Conservation (phyloP, 2,888 invertebrate species). For the Catocala sponsa region DNA sequence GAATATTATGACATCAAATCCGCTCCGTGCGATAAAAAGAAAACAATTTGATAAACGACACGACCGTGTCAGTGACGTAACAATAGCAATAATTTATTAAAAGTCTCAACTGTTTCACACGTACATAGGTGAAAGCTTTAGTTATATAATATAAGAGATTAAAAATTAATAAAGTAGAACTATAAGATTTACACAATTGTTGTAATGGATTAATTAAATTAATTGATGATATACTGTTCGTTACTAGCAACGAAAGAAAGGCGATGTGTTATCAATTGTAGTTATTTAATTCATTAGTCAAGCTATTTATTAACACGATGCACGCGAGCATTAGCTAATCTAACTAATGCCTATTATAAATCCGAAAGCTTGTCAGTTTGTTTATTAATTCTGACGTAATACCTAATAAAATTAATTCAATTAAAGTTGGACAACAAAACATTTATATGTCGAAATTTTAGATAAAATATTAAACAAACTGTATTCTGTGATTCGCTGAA, state of each 20-base stretch:
- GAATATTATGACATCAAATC: constrained; percentile 29
- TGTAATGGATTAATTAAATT: constrained; percentile 38
- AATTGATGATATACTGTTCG: neutral
- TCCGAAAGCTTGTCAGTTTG: neutral
- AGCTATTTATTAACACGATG: neutral
- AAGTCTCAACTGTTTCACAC: constrained; percentile 42
- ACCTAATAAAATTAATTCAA: neutral
- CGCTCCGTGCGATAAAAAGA: constrained; percentile 25
- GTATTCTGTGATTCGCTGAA: too few species aligned
- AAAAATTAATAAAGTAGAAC: constrained; percentile 30
- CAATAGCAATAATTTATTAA: constrained; percentile 43
- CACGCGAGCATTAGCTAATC: neutral
- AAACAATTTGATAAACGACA: constrained; percentile 31
- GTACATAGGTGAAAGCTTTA: constrained; percentile 46
- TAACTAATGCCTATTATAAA: constrained; percentile 1
- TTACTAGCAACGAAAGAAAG: neutral
- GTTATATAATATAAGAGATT: constrained; percentile 46
- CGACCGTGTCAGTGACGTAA: constrained; percentile 37
- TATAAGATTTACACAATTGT: constrained; percentile 41
- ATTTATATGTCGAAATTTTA: too few species aligned
- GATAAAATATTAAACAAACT: too few species aligned
- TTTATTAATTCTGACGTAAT: neutral
- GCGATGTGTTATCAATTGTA: neutral
- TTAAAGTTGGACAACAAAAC: too few species aligned
- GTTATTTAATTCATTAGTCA: constrained; percentile 5